Evolutionary conservation across 2,888 invertebrate genomes (phyloP), one percentile per base, ranked within the genome.

Genomic region (Entomobrya proxima): DNA sequence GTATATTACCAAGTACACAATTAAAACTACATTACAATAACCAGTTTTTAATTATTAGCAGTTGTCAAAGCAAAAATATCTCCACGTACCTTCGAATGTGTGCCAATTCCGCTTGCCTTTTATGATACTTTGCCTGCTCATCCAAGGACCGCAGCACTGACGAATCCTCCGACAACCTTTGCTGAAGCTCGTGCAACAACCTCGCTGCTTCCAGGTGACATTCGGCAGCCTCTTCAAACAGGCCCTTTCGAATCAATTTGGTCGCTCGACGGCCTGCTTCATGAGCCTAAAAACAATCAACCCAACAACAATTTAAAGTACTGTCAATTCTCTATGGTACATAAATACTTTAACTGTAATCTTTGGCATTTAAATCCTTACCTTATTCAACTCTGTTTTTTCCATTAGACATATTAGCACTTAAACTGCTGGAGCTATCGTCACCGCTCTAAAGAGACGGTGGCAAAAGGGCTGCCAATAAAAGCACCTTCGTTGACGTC

Each of bases 51-150:
- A n/a, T 0, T 69, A 69, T 44, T 24, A 84, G 2, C 52, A 61
- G 6, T 37, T 37, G n/a, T n/a, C n/a, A n/a, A n/a, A n/a, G n/a
- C n/a, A n/a, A n/a, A n/a, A n/a, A 21, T 64, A 37, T 7, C 3
- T 21, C 21, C 9, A 44, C 11, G 52, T 82, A 89, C 89, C 79
- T 81, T 40, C 87, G 67, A 52, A 88, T 61, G 52, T 85, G 52
- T 32, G 85, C 88, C 13, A 89, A 77, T 82, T 89, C 86, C 7
- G 89, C 90, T 77, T 90, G 90, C 30, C 89, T 55, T 67, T 83
- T 81, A 58, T 90, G 89, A 76, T 88, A 89, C 27, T 88, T 80
- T 1, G 74, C 77, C 61, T 89, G 89, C 55, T 89, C 89, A 32
- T 85, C 85, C 64, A 89, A 75, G 7, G 89, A 89, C n/a, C 87